phyloP scores from a whole-genome alignment of 2,113 vertebrate species.

The Kobus ellipsiprymnus region DNA sequence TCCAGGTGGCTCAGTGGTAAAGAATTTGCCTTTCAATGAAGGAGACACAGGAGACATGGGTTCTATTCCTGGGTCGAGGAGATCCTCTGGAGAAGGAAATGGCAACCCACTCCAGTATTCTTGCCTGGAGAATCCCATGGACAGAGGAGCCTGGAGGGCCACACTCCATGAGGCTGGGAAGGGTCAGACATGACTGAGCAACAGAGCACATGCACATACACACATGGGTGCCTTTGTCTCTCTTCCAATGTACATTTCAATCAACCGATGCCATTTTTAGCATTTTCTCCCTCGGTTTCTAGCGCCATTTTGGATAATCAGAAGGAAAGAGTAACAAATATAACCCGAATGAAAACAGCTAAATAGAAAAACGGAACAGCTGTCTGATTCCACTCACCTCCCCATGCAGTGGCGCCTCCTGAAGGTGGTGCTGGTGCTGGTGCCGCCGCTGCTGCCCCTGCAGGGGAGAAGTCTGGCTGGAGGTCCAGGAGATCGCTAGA shows the following conservation, averaged over 20 bases:
- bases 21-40: neutral
- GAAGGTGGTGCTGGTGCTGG: slow-evolving; percentile 71
- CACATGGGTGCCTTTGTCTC: neutral
- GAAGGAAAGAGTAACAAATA: neutral
- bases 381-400: slow-evolving; percentile 82
- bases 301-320: neutral
- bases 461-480: slow-evolving; percentile 87
- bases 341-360: neutral
- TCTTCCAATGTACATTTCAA: neutral
- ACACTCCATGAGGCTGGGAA: neutral
- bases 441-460: slow-evolving; percentile 77
- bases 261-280: neutral
- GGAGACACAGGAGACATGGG: neutral
- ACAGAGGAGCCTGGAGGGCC: neutral
- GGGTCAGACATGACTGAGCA: neutral
- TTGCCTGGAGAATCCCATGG: neutral
- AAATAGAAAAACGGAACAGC: neutral
- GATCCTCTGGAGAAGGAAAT: neutral
- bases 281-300: neutral
- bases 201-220: neutral
- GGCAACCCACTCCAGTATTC: neutral
- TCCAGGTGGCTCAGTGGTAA: neutral
- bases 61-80: neutral
- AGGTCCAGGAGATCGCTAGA: slow-evolving; percentile 94
- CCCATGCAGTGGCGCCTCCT: slow-evolving; percentile 88